Evolutionary conservation across 2,113 vertebrate species (phyloP).

Genomic region (Sander lucioperca): DNA sequence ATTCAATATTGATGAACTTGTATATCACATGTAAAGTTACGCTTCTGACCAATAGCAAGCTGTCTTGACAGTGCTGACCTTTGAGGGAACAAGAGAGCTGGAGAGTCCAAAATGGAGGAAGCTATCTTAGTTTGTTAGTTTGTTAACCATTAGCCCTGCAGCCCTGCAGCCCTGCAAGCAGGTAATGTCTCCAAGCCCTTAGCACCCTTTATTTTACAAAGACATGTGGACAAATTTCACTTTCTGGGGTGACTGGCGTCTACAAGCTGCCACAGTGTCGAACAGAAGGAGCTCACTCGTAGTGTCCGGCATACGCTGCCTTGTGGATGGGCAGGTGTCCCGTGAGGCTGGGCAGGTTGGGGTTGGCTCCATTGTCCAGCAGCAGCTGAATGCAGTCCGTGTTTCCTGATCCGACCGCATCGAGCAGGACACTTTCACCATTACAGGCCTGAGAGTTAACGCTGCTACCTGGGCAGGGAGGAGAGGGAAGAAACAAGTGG

Average conservation of each 20-base stretch:
- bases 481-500: no score
- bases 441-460: slow-evolving; percentile 88
- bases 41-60: no score
- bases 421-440: slow-evolving; percentile 86
- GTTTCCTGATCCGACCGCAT: slow-evolving; percentile 88
- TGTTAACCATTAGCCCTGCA: no score
- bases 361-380: slow-evolving; percentile 89
- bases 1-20: no score
- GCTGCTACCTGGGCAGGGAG: slow-evolving; percentile 80
- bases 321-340: slow-evolving; percentile 90
- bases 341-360: slow-evolving; percentile 85
- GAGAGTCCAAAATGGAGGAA: no score
- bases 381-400: slow-evolving; percentile 88
- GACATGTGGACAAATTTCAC: neutral
- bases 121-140: no score
- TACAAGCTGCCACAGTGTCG: neutral
- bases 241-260: neutral
- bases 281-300: slow-evolving; percentile 83
- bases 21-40: no score
- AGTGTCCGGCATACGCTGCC: slow-evolving; percentile 89
- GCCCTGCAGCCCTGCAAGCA: no score
- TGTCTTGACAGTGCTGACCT: no score
- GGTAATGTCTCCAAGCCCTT: no score
- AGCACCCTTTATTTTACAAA: no score
- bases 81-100: no score